Evolutionary conservation across 1,140 invertebrate species (phyloP).

Genomic region (Drosophila triauraria): DNA sequence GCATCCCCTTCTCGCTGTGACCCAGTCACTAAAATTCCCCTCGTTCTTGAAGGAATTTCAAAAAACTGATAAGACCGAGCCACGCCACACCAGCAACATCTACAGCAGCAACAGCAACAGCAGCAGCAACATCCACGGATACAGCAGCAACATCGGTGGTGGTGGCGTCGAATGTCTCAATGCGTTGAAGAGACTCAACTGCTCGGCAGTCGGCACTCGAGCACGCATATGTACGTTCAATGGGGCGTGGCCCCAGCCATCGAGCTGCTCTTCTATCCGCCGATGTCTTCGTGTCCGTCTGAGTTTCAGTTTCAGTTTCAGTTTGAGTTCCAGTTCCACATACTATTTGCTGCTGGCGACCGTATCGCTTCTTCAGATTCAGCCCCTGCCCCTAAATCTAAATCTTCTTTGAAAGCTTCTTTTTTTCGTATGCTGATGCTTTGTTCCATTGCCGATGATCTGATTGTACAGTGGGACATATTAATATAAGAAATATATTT

Average conservation of each 20-base stretch:
- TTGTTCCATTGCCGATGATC: conserved; percentile 22
- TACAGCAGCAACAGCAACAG: conserved; percentile 9
- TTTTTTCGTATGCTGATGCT: conserved; percentile 19
- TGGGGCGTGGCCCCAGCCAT: conserved; percentile 65
- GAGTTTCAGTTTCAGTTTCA: conserved; percentile 6
- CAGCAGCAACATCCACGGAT: conserved; percentile 10
- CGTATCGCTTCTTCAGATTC: not conserved
- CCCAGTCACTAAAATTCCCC: conserved; percentile 2
- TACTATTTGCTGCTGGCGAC: conserved; percentile 6
- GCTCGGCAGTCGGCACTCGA: conserved; percentile 62
- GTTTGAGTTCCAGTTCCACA: conserved; percentile 12
- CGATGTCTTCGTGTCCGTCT: conserved; percentile 13
- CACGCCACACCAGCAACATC: conserved; percentile 11
- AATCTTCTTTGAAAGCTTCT: conserved; percentile 20
- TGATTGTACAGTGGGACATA: conserved; percentile 1
- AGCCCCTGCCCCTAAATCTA: conserved; percentile 5
- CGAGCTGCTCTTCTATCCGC: conserved; percentile 48
- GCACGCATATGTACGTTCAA: conserved; percentile 73
- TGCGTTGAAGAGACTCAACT: conserved; percentile 47
- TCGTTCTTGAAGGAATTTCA: conserved; percentile 45
- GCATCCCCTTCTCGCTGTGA: conserved; percentile 2
- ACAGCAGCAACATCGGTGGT: conserved; percentile 18
- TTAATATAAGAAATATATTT: fast-evolving
- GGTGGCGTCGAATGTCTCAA: conserved; percentile 78
- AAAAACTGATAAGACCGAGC: conserved; percentile 65